Conservation (phyloP, 2,797 vertebrate genomes). For the Chloroceryle inda region DNA sequence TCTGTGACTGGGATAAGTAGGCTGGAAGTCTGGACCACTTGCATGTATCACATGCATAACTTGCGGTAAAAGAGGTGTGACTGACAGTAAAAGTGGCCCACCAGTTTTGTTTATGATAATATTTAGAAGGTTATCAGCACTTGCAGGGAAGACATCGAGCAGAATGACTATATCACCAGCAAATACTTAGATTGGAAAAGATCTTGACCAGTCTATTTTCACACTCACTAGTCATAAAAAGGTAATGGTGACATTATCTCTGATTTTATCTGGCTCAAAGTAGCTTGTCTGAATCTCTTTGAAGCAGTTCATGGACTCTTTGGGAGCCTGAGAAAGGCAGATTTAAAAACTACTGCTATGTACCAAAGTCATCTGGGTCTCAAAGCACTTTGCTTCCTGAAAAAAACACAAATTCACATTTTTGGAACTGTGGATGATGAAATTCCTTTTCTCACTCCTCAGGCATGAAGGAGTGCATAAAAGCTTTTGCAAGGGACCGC, state of each 20-base stretch:
- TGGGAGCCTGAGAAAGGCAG: background rate
- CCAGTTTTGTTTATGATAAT: background rate
- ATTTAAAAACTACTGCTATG: background rate
- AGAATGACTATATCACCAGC: background rate
- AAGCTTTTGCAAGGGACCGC: background rate
- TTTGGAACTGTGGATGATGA: background rate
- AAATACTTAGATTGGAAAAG: background rate
- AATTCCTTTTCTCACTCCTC: background rate
- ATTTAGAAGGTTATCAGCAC: background rate
- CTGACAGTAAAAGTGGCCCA: background rate
- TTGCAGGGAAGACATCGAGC: background rate
- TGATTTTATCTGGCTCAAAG: background rate
- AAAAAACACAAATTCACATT: background rate
- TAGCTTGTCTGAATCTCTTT: background rate
- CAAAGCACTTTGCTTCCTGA: background rate
- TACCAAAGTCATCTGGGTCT: background rate
- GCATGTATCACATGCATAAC: background rate
- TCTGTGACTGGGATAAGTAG: background rate
- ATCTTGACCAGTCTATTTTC: background rate
- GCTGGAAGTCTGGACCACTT: background rate
- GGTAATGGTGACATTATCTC: background rate
- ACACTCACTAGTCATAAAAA: background rate
- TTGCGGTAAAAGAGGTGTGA: background rate
- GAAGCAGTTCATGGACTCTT: background rate
- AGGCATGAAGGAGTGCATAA: background rate